Conservation (phyloP, 2,797 vertebrate species). For the Tamandua tetradactyla region DNA sequence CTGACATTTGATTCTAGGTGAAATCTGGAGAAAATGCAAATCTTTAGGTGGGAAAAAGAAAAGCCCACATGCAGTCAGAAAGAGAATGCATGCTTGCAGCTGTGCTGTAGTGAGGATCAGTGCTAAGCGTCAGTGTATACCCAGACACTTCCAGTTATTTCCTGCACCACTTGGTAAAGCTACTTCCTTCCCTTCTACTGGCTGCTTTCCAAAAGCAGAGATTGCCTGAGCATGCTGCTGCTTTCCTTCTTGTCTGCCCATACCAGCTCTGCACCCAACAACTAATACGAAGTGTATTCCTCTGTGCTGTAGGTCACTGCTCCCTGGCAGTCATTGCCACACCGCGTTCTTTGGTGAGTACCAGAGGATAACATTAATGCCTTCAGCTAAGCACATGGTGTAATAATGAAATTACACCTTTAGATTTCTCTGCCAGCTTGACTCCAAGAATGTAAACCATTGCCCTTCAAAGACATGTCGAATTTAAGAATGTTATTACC, state of each 20-base stretch:
- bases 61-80: background rate
- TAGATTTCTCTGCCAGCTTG: background rate
- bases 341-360: background rate
- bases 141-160: background rate
- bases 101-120: background rate
- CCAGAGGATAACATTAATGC: background rate
- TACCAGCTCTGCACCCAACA: background rate
- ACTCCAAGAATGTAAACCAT: background rate
- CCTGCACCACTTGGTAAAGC: background rate
- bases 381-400: background rate
- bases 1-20: background rate
- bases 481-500: background rate
- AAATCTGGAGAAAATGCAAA: background rate
- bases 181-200: background rate
- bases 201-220: constrained; percentile 23
- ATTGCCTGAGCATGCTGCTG: background rate
- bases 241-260: background rate
- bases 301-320: background rate
- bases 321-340: background rate
- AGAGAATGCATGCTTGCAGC: background rate
- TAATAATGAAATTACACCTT: background rate
- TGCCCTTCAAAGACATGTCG: background rate
- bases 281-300: background rate
- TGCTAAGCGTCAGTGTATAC: background rate
- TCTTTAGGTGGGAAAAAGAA: background rate